Evolutionary conservation across 2,113 vertebrate species (phyloP).

Genomic region (Anhinga rufa): DNA sequence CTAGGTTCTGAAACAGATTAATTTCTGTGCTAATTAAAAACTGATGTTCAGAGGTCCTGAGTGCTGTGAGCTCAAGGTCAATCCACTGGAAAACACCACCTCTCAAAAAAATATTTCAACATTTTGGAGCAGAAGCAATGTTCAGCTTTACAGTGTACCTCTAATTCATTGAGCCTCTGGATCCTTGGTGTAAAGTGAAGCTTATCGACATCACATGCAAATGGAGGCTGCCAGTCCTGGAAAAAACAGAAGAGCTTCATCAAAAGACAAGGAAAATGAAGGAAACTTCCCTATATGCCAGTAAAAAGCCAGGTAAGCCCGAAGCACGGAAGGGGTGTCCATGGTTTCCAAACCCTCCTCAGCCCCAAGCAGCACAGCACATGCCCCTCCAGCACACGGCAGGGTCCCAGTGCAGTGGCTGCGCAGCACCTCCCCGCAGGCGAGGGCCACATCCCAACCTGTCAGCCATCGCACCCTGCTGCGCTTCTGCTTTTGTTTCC

Average conservation of each 20-base stretch:
- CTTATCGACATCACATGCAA: constrained; percentile 95
- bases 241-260: background rate
- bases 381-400: accelerated
- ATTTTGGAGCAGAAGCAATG: background rate
- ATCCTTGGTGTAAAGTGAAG: constrained; percentile 97
- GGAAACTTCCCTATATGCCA: too few species aligned
- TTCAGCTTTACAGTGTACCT: constrained; percentile 71
- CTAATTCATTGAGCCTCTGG: constrained; percentile 96
- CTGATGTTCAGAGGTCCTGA: background rate
- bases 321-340: accelerated
- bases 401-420: accelerated
- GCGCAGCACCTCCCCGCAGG: background rate
- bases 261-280: background rate
- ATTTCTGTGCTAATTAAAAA: background rate
- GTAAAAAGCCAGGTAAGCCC: background rate
- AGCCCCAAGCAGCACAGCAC: background rate
- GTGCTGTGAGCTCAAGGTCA: background rate
- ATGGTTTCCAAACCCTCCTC: background rate
- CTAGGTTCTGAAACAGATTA: background rate
- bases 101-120: background rate
- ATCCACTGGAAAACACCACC: background rate
- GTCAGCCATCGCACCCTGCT: background rate
- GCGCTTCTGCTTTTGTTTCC: background rate
- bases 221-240: constrained; percentile 97
- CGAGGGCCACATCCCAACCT: accelerated